These are phyloP conservation scores for Ataeniobius toweri DNA, from an alignment of 2,797 vertebrate species.

Conservation along the genomic window DNA sequence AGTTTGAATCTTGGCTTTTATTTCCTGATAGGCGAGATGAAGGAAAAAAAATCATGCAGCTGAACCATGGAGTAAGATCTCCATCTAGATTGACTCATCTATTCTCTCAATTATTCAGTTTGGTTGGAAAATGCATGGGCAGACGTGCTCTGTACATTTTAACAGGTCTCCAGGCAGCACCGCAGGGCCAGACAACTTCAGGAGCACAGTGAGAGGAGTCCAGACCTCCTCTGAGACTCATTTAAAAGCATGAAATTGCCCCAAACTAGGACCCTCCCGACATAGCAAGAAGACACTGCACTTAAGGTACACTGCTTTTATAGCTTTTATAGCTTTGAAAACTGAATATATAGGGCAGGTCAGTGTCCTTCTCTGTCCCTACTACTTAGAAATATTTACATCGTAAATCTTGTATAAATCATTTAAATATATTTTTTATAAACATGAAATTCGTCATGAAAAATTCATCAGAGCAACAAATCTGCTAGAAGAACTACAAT, in stretches of 20 bases:
- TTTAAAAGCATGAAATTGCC: slow-evolving; percentile 37
- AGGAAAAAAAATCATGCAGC: slow-evolving; percentile 16
- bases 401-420: background rate
- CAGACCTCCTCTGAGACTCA: slow-evolving; percentile 31
- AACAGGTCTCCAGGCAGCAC: slow-evolving; percentile 44
- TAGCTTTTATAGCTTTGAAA: slow-evolving; percentile 34
- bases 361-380: slow-evolving; percentile 15
- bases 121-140: slow-evolving; percentile 43
- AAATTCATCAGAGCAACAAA: background rate
- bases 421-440: background rate
- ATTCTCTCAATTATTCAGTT: slow-evolving; percentile 67
- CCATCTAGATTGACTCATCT: slow-evolving; percentile 47
- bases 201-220: slow-evolving; percentile 29
- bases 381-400: background rate
- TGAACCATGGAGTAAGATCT: slow-evolving; percentile 19
- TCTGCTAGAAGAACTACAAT: background rate
- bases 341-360: slow-evolving; percentile 18
- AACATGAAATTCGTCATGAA: background rate
- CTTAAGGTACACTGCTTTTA: slow-evolving; percentile 42
- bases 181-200: background rate
- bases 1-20: slow-evolving; percentile 62
- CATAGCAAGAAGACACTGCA: slow-evolving; percentile 28
- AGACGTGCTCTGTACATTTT: slow-evolving; percentile 35
- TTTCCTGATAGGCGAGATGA: slow-evolving; percentile 53
- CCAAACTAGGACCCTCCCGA: slow-evolving; percentile 21